These are phyloP conservation scores for Sternotherus odoratus DNA, from an alignment of 2,797 vertebrate species.

Conservation along the genomic window DNA sequence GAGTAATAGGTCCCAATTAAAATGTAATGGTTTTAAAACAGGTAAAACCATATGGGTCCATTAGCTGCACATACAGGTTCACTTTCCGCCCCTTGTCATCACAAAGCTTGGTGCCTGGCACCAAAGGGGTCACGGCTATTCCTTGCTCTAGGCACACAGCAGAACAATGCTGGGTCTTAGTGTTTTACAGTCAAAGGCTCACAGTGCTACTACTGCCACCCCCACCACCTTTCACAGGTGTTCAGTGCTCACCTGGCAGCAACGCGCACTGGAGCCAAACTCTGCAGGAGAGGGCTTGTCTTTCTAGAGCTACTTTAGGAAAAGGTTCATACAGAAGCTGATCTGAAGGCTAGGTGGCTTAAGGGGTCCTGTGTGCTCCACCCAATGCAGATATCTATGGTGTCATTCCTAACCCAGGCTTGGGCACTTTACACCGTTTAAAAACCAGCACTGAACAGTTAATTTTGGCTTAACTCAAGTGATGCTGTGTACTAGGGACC, in stretches of 20 bases:
- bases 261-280: neutral
- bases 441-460: neutral
- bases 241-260: neutral
- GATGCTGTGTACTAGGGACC: neutral
- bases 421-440: neutral
- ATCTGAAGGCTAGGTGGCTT: neutral
- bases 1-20: neutral
- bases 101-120: neutral
- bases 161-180: neutral
- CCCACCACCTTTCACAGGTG: neutral
- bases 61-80: accelerated
- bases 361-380: neutral
- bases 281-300: accelerated
- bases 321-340: neutral
- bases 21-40: neutral
- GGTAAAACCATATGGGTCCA: neutral
- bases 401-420: neutral
- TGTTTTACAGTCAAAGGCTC: accelerated
- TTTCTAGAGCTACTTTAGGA: neutral
- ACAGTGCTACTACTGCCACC: neutral
- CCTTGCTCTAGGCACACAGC: neutral
- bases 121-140: neutral
- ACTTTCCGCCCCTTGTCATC: neutral
- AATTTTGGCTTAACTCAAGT: neutral
- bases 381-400: neutral